Percentiles rank a stretch among this genome's conserved stretches.
Evolutionary conservation across 2,888 invertebrate species (phyloP).

Genomic region (Leptogaster cylindrica): DNA sequence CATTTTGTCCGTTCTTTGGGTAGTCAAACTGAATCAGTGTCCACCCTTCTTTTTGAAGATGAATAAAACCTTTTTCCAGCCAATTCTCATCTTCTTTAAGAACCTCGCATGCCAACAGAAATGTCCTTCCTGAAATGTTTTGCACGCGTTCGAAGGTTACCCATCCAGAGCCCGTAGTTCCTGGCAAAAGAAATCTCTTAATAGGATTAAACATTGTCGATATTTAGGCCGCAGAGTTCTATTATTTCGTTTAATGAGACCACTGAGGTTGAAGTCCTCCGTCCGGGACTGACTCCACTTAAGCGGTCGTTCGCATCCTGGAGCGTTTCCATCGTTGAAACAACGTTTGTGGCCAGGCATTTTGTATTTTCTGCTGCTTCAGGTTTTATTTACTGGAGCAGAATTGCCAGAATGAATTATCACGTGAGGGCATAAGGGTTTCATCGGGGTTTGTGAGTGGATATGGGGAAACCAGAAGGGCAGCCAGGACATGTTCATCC

Average conservation of each 20-base stretch:
- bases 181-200: slow-evolving; percentile 20
- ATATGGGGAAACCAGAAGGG: background rate
- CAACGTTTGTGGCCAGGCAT: slow-evolving; percentile 7
- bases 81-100: no score
- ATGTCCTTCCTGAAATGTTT: no score
- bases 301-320: background rate
- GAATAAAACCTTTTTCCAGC: no score
- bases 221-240: slow-evolving; percentile 21
- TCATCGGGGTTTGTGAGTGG: background rate
- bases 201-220: slow-evolving; percentile 33
- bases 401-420: slow-evolving; percentile 33
- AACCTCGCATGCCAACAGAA: no score
- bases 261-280: background rate
- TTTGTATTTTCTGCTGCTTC: slow-evolving; percentile 27
- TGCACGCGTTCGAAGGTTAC: no score
- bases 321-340: background rate
- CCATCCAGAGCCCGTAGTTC: no score
- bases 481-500: background rate
- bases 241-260: slow-evolving; percentile 28
- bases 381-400: slow-evolving; percentile 15
- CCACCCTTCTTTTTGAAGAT: no score
- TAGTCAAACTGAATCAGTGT: no score
- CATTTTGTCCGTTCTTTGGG: no score
- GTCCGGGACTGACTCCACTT: background rate
- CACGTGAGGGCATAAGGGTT: slow-evolving; percentile 14